Conservation (phyloP, 2,797 vertebrate species). For the Heteromormyrus szaboi region DNA sequence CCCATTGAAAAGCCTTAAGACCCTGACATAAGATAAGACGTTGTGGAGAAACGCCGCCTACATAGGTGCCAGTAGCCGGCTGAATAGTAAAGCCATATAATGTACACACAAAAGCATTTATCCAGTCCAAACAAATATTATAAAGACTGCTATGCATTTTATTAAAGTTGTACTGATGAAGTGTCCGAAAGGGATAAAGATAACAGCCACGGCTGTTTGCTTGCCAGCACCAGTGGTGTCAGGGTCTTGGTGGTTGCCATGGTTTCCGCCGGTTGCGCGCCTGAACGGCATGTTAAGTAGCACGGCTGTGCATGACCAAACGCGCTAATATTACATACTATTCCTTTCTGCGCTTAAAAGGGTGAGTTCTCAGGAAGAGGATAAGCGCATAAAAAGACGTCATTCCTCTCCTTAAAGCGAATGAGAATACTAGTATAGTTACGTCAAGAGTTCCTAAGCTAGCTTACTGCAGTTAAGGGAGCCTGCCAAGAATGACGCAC, state of each 20-base stretch:
- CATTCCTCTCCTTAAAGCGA: constrained; percentile 4
- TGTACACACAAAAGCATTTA: not conserved
- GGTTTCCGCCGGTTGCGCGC: constrained; percentile 12
- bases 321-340: not conserved
- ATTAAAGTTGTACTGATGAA: not conserved
- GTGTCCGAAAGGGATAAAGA: constrained; percentile 11
- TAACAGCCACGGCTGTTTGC: not conserved
- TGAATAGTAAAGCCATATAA: not conserved
- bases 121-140: not conserved
- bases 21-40: not conserved
- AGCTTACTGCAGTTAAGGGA: not conserved
- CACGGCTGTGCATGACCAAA: not conserved
- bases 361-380: not conserved
- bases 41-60: not conserved
- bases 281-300: constrained; percentile 18
- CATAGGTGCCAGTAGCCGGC: not conserved
- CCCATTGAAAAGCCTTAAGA: not conserved
- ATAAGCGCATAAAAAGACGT: not conserved
- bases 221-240: not conserved
- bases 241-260: constrained; percentile 3
- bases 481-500: constrained; percentile 3
- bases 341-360: not conserved
- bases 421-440: not conserved
- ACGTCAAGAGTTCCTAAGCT: not conserved
- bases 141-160: not conserved